phyloP scores from a whole-genome alignment of 2,888 invertebrate genomes.

The Parasteatoda lunata region DNA sequence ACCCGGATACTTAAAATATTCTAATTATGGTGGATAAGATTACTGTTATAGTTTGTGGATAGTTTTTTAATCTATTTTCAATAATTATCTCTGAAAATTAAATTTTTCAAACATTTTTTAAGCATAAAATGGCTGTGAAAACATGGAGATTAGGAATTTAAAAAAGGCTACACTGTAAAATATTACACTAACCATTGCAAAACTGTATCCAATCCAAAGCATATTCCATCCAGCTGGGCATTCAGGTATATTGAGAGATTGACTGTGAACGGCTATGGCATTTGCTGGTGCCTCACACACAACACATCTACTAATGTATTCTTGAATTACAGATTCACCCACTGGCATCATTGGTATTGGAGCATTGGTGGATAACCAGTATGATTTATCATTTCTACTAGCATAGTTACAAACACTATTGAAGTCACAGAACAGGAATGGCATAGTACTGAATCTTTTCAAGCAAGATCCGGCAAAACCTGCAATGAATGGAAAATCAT shows the following conservation, averaged over 20 bases:
- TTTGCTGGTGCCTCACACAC: slow-evolving; percentile 98
- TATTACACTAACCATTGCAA: slow-evolving; percentile 87
- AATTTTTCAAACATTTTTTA: too few species aligned
- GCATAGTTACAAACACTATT: slow-evolving; percentile 98
- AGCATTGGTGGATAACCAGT: slow-evolving; percentile 94
- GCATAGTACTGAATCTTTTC: slow-evolving; percentile 95
- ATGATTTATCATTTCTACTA: slow-evolving; percentile 95
- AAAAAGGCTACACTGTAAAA: slow-evolving; percentile 2
- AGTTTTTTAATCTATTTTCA: too few species aligned
- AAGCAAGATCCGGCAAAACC: slow-evolving; percentile 95
- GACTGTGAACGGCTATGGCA: slow-evolving; percentile 97
- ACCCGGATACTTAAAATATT: too few species aligned
- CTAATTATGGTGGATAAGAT: too few species aligned
- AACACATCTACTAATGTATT: slow-evolving; percentile 92
- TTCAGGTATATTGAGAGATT: slow-evolving; percentile 86
- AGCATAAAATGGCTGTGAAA: too few species aligned
- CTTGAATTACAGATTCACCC: slow-evolving; percentile 84
- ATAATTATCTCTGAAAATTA: too few species aligned
- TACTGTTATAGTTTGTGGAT: too few species aligned
- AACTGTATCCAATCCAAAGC: slow-evolving; percentile 98
- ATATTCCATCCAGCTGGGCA: slow-evolving; percentile 93
- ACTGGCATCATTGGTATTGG: slow-evolving; percentile 97
- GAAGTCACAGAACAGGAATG: slow-evolving; percentile 95
- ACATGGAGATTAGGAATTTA: too few species aligned
- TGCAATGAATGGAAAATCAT: slow-evolving; percentile 55